Evolutionary conservation across 2,113 vertebrate genomes (phyloP).

Genomic region (Halichoerus grypus): DNA sequence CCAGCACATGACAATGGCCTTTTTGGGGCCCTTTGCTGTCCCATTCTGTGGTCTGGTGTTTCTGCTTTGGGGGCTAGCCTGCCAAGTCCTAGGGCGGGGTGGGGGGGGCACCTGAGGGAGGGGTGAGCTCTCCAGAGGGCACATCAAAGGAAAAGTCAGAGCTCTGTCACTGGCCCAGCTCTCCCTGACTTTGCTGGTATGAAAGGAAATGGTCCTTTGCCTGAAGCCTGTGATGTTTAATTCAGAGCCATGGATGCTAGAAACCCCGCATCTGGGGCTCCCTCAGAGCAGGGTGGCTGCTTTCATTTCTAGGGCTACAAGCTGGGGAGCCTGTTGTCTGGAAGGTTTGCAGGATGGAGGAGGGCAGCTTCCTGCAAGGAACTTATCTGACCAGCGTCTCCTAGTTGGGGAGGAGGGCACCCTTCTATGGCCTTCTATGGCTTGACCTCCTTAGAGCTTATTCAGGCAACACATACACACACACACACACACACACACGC

Average conservation of each 20-base stretch:
- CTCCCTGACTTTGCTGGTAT: not conserved
- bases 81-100: not conserved
- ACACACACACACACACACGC: too few species aligned
- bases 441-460: not conserved
- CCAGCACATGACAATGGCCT: constrained; percentile 61
- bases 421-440: not conserved
- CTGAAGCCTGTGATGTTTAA: constrained; percentile 63
- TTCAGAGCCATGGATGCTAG: not conserved
- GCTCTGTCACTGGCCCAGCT: not conserved
- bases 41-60: constrained; percentile 45
- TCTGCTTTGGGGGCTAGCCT: not conserved
- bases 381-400: not conserved
- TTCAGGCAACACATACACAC: not conserved
- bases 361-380: not conserved
- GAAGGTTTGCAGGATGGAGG: not conserved
- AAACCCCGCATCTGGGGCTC: not conserved
- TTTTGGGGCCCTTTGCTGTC: constrained; percentile 21
- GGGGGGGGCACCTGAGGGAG: not conserved
- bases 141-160: not conserved
- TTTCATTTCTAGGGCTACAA: not conserved
- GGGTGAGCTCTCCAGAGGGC: not conserved
- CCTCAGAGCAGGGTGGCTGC: fast-evolving
- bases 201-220: not conserved
- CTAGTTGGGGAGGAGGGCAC: not conserved
- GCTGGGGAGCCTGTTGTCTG: not conserved